A percentile compares a stretch with the other conserved stretches of the same genome.
Conservation (phyloP, 2,797 vertebrate species). For the Myiotriccus ornatus region DNA sequence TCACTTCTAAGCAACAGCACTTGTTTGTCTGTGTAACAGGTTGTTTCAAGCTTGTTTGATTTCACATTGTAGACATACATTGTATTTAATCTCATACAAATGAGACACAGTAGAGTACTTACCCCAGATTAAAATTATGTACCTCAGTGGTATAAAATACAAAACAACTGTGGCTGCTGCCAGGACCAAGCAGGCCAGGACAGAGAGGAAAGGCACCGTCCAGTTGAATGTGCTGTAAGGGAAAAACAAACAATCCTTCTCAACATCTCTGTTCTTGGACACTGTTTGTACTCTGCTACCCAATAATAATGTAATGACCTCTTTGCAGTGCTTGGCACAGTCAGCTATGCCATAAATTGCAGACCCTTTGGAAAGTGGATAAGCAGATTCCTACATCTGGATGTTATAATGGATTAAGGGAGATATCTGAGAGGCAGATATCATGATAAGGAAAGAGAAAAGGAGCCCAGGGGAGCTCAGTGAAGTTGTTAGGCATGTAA, state of each 20-base stretch:
- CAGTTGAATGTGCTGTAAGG: constrained; percentile 91
- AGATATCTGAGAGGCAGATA: neutral
- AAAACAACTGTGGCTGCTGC: constrained; percentile 74
- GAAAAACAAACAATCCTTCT: neutral
- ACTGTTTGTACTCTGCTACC: neutral
- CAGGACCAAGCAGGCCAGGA: constrained; percentile 85
- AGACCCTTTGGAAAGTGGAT: neutral
- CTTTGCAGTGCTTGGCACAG: neutral
- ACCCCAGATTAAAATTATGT: constrained; percentile 95
- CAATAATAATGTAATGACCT: neutral
- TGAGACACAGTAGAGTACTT: constrained; percentile 71
- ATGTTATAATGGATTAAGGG: neutral
- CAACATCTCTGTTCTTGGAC: neutral
- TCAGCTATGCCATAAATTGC: neutral
- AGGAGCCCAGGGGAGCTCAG: neutral
- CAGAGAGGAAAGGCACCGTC: constrained; percentile 91
- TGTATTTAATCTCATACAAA: constrained; percentile 38
- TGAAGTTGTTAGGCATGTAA: neutral
- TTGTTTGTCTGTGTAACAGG: neutral
- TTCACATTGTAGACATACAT: neutral
- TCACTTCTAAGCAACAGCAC: neutral
- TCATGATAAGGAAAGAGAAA: neutral
- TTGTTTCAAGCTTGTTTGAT: constrained; percentile 17
- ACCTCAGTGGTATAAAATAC: constrained; percentile 89
- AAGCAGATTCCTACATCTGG: neutral